Evolutionary conservation across 2,888 invertebrate genomes (phyloP).

Genomic region (Conchocele bisecta): DNA sequence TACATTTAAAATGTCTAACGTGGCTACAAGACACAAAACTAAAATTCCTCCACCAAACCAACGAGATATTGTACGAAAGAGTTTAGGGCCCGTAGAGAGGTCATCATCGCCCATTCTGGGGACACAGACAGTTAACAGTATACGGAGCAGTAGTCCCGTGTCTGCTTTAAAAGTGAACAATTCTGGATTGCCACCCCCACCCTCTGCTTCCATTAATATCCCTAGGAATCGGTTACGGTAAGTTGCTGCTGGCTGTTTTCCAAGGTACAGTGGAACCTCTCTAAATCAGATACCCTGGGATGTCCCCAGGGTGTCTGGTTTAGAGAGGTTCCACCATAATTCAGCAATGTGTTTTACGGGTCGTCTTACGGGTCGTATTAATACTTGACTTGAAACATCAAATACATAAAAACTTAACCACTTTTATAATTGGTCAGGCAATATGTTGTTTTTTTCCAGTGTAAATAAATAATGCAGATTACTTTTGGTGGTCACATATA

Average conservation of each 20-base stretch:
- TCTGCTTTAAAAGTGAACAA: conserved; percentile 32
- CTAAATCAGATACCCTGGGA: too few relatives aligned
- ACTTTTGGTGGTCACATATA: too few relatives aligned
- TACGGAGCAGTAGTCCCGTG: background rate
- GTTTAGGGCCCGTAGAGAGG: too few relatives aligned
- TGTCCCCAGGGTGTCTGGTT: too few relatives aligned
- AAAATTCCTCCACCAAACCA: conserved; percentile 49
- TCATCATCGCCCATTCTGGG: conserved; percentile 1
- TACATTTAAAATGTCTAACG: conserved; percentile 46
- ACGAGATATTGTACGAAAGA: conserved; percentile 52
- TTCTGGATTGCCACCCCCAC: conserved; percentile 44
- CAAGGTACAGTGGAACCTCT: background rate
- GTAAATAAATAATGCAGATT: too few relatives aligned
- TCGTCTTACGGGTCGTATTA: too few relatives aligned
- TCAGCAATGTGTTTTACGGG: too few relatives aligned
- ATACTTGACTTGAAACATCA: too few relatives aligned
- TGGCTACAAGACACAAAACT: conserved; percentile 26
- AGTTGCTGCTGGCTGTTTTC: background rate
- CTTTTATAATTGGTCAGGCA: too few relatives aligned
- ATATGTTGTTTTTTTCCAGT: too few relatives aligned
- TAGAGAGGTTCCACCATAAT: too few relatives aligned
- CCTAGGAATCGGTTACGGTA: conserved; percentile 30
- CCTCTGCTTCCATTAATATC: conserved; percentile 32
- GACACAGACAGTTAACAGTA: conserved; percentile 20
- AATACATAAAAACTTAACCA: too few relatives aligned